phyloP scores from a whole-genome alignment of 2,888 invertebrate species.

The Epistrophe eligans region DNA sequence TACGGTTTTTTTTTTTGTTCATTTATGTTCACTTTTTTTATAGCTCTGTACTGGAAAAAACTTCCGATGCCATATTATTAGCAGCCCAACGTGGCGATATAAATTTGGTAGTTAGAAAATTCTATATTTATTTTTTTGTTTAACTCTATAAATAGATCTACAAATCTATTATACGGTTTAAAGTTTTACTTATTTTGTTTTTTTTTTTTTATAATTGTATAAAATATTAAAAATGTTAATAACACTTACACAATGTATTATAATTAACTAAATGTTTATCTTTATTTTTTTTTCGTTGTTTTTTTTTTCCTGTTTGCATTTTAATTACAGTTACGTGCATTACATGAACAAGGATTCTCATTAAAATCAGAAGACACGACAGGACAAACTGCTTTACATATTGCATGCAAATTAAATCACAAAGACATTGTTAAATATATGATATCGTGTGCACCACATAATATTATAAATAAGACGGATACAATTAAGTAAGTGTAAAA shows the following conservation, averaged over 20 bases:
- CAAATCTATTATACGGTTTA: background rate
- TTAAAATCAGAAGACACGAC: conserved; percentile 91
- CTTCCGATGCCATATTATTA: conserved; percentile 91
- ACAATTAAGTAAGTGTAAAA: conserved; percentile 88
- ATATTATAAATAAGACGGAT: conserved; percentile 94
- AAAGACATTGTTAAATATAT: conserved; percentile 95
- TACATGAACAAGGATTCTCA: conserved; percentile 93
- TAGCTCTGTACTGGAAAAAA: conserved; percentile 92
- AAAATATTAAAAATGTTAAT: background rate
- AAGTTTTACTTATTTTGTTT: background rate
- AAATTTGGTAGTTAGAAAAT: conserved; percentile 86
- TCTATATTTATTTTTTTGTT: conserved; percentile 41
- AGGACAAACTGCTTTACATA: conserved; percentile 96
- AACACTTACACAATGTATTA: conserved; percentile 12
- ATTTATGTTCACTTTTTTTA: conserved; percentile 80
- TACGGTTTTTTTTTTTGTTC: conserved; percentile 64
- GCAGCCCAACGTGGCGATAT: conserved; percentile 94
- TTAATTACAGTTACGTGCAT: conserved; percentile 89
- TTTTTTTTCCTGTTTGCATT: conserved; percentile 42
- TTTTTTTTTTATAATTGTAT: conserved; percentile 9
- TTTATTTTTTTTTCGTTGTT: conserved; percentile 4
- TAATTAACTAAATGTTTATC: conserved; percentile 42
- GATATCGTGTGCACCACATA: conserved; percentile 92
- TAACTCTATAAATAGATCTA: background rate
- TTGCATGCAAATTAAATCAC: conserved; percentile 94